phyloP scores from a whole-genome alignment of 2,113 vertebrate genomes.

The Addax nasomaculatus region DNA sequence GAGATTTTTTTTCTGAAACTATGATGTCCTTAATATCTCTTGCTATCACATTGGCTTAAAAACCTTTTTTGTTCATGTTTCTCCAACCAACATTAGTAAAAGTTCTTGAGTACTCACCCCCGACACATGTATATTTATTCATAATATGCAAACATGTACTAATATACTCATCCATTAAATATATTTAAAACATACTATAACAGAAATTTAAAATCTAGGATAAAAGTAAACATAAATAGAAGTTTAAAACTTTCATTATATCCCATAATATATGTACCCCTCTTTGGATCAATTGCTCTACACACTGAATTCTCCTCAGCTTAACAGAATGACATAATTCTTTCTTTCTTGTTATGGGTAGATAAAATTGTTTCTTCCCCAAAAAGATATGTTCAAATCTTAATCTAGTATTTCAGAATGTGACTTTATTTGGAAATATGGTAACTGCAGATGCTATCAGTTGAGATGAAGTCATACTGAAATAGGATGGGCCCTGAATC shows the following conservation, averaged over 20 bases:
- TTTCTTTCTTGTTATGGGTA: neutral
- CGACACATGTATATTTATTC: neutral
- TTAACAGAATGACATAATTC: neutral
- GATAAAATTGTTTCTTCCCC: neutral
- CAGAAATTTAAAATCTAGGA: neutral
- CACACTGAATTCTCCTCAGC: neutral
- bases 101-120: neutral
- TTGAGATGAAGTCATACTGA: neutral
- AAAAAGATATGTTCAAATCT: neutral
- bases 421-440: neutral
- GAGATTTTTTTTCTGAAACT: neutral
- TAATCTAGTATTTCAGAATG: neutral
- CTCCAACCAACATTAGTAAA: neutral
- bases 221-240: neutral
- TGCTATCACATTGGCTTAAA: neutral
- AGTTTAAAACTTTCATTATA: neutral
- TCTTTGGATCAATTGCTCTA: neutral
- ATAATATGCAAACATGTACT: neutral
- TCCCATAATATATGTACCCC: neutral
- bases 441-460: neutral
- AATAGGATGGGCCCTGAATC: neutral
- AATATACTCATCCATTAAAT: neutral
- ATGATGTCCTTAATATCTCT: neutral
- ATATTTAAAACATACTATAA: neutral
- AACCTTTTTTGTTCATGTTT: neutral